phyloP scores from a whole-genome alignment of 2,113 vertebrate species.

The Calyptommatus sinebrachiatus region DNA sequence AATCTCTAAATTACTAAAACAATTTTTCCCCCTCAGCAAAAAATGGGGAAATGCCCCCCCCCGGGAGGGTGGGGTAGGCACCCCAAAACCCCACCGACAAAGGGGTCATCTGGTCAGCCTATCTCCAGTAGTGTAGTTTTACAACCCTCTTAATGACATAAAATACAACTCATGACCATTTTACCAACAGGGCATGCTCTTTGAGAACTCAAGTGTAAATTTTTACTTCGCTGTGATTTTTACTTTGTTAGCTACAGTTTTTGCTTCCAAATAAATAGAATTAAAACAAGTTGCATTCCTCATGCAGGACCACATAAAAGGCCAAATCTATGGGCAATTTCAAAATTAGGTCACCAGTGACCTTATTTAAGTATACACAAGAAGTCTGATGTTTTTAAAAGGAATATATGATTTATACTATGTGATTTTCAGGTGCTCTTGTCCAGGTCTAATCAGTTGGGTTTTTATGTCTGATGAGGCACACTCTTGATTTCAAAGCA shows the following conservation, averaged over 20 bases:
- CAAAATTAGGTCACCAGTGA: background rate
- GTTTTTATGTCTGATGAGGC: conserved; percentile 42
- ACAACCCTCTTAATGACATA: no score
- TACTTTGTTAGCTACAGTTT: no score
- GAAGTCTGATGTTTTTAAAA: conserved; percentile 7
- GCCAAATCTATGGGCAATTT: background rate
- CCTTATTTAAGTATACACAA: conserved; percentile 29
- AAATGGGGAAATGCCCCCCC: no score
- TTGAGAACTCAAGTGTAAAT: background rate
- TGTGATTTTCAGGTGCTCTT: conserved; percentile 37
- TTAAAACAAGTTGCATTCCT: background rate
- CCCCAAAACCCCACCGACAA: no score
- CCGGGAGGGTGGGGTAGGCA: no score
- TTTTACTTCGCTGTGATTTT: background rate
- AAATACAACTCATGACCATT: no score
- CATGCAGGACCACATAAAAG: background rate
- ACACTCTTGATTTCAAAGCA: conserved; percentile 42
- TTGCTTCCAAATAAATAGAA: background rate
- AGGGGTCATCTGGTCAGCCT: no score
- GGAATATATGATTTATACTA: conserved; percentile 25
- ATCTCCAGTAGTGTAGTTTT: no score
- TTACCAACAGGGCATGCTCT: background rate
- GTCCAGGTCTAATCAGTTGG: conserved; percentile 44
- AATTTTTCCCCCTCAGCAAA: no score
- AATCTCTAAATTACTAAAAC: no score